These are phyloP conservation scores for Parthenolecanium corni DNA, from an alignment of 2,888 invertebrate genomes.

Conservation along the genomic window DNA sequence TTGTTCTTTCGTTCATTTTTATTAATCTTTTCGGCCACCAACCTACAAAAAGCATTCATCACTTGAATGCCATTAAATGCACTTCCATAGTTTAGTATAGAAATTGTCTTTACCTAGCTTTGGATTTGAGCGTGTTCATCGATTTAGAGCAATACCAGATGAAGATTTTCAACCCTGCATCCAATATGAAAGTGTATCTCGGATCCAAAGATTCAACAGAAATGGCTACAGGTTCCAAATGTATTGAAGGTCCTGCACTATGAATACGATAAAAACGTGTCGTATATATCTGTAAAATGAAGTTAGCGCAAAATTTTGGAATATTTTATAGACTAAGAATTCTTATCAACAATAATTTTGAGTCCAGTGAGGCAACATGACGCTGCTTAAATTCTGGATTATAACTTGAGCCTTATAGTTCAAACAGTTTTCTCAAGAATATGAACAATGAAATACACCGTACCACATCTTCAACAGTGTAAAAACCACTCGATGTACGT, in stretches of 20 bases:
- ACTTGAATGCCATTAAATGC: too few species aligned
- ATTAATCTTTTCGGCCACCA: slow-evolving; percentile 96
- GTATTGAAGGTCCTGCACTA: slow-evolving; percentile 67
- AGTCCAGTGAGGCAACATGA: neutral
- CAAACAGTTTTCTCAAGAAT: neutral
- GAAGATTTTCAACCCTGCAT: slow-evolving; percentile 71
- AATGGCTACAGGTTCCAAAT: slow-evolving; percentile 75
- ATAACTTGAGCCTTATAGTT: neutral
- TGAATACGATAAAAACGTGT: slow-evolving; percentile 79
- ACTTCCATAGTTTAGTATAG: too few species aligned
- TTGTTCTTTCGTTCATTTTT: slow-evolving; percentile 95
- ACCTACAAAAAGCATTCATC: slow-evolving; percentile 41
- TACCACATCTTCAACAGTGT: slow-evolving; percentile 84
- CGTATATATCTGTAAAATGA: slow-evolving; percentile 54
- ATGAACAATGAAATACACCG: slow-evolving; percentile 32
- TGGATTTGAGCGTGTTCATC: slow-evolving; percentile 79
- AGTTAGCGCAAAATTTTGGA: neutral
- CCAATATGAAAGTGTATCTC: slow-evolving; percentile 81
- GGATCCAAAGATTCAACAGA: slow-evolving; percentile 68
- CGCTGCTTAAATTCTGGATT: neutral
- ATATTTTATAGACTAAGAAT: too few species aligned
- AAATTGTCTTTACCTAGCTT: slow-evolving; percentile 42
- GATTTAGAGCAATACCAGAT: slow-evolving; percentile 84
- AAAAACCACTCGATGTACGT: slow-evolving; percentile 94
- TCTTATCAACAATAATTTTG: neutral